phyloP scores from a whole-genome alignment of 1,140 invertebrate species.

The Zaprionus taronus region DNA sequence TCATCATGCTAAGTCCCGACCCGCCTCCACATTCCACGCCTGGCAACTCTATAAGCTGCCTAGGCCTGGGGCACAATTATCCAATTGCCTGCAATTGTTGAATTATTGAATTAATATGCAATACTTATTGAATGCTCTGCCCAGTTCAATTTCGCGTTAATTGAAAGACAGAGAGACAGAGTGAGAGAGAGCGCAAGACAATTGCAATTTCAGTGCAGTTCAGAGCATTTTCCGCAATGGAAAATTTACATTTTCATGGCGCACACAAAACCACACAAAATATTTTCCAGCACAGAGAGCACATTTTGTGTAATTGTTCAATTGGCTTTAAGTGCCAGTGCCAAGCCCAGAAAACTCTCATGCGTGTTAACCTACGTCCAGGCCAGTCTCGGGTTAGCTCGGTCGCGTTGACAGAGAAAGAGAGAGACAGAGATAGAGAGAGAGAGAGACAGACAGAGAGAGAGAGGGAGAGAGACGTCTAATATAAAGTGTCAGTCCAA shows the following conservation, averaged over 20 bases:
- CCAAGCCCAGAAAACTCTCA: background rate
- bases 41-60: background rate
- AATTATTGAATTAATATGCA: constrained; percentile 47
- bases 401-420: background rate
- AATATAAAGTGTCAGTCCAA: constrained; percentile 63
- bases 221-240: background rate
- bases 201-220: constrained; percentile 6
- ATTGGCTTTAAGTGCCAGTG: constrained; percentile 33
- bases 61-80: constrained; percentile 22
- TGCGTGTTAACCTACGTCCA: background rate
- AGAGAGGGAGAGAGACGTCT: too few species aligned
- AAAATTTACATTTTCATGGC: constrained; percentile 48
- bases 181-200: background rate
- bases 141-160: too few species aligned
- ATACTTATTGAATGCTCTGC: constrained; percentile 33
- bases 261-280: constrained; percentile 40
- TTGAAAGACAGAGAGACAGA: background rate
- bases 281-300: background rate
- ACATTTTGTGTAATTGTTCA: constrained; percentile 32
- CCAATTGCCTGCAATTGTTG: constrained; percentile 48
- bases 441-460: background rate
- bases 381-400: constrained; percentile 4
- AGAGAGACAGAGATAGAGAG: too few species aligned
- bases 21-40: background rate
- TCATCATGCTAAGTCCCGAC: constrained; percentile 10